phyloP scores from a whole-genome alignment of 2,888 invertebrate genomes.

The Chydorus sphaericus region DNA sequence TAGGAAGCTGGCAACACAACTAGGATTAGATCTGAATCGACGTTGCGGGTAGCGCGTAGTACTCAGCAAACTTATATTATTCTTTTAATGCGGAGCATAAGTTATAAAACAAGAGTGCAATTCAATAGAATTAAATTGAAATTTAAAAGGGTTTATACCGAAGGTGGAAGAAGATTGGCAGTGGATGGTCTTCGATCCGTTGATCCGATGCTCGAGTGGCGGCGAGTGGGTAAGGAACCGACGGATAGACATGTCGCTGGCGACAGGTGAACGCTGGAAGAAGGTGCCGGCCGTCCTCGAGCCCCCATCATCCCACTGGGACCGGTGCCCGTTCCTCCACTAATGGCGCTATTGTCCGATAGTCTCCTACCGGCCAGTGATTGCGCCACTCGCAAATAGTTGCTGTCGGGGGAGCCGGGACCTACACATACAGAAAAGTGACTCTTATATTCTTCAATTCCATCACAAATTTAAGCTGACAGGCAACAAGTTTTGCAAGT shows the following conservation, averaged over 20 bases:
- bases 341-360: conserved; percentile 84
- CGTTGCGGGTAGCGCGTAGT: no score
- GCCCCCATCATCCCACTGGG: no score
- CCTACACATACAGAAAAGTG: conserved; percentile 18
- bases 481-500: not conserved
- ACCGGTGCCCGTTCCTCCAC: conserved; percentile 73
- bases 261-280: conserved; percentile 11
- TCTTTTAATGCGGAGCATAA: no score
- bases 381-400: conserved; percentile 58
- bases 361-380: conserved; percentile 57
- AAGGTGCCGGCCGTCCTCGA: conserved; percentile 35
- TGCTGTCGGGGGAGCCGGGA: conserved; percentile 67
- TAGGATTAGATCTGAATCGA: no score
- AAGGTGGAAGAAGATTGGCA: conserved; percentile 19
- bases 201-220: conserved; percentile 82
- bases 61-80: not conserved
- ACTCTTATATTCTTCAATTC: no score
- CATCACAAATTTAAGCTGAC: not conserved
- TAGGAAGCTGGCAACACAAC: no score
- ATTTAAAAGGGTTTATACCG: no score
- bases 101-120: no score
- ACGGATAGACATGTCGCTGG: conserved; percentile 14
- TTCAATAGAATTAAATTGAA: no score
- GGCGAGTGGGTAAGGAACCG: conserved; percentile 58
- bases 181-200: conserved; percentile 47